Evolutionary conservation across 2,888 invertebrate genomes (phyloP).

Genomic region (Ophion ellenae): DNA sequence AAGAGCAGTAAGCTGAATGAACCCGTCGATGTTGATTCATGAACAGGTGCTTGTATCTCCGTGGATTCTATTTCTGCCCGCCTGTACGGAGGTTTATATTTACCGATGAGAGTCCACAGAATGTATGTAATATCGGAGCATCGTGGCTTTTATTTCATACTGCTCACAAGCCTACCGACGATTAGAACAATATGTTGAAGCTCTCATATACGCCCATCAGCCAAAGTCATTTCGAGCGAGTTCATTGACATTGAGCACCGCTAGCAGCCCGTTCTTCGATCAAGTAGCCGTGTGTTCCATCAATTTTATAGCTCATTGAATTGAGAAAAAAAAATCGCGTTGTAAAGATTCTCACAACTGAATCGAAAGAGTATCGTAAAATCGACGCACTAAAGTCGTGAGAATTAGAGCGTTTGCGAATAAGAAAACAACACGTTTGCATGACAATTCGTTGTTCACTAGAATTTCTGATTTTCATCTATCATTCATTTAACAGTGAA

Average conservation of each 20-base stretch:
- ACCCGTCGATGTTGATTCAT: constrained; percentile 12
- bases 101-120: constrained; percentile 16
- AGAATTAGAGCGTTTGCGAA: background rate
- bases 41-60: constrained; percentile 17
- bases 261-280: constrained; percentile 29
- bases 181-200: constrained; percentile 54
- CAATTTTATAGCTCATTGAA: constrained; percentile 28
- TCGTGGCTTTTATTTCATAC: constrained; percentile 23
- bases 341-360: background rate
- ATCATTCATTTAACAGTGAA: background rate
- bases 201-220: constrained; percentile 49
- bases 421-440: background rate
- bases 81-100: constrained; percentile 23
- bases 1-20: constrained; percentile 5
- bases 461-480: background rate
- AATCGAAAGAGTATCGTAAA: background rate
- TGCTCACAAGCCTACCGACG: constrained; percentile 38
- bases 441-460: background rate
- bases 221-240: constrained; percentile 46
- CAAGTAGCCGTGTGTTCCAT: constrained; percentile 1
- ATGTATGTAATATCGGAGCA: constrained; percentile 29
- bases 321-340: background rate
- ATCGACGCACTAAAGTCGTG: background rate
- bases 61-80: constrained; percentile 20
- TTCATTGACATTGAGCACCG: constrained; percentile 57